Base-by-base conservation (phyloP, 2,797 vertebrate species). In the Esox lucius region DNA sequence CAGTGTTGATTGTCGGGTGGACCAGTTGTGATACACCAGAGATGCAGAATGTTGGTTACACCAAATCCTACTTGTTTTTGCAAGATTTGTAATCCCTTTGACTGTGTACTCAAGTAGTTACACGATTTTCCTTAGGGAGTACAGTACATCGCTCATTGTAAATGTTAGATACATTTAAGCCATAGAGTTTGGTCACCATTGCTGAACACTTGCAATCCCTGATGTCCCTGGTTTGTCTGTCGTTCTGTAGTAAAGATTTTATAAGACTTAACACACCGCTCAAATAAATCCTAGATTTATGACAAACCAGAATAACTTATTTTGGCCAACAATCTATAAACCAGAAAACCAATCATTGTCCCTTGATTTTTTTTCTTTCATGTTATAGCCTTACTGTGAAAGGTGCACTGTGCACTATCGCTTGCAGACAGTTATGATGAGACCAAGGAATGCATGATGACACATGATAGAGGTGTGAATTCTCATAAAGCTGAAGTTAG, bases 161-260 rank as follows among this genome's bases (percentile, higher is more conserved):
- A 70, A 31, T 16, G 17, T 17, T 15, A n/a, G 26, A 13, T 49
- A 26, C 68, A 16, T 70, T 26, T 13, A 28, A 48, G 7, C 42
- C 24, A 16, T 51, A 11, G 68, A 49, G 46, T 49, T 48, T 3
- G 35, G n/a, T 11, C 48, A 28, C 12, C 68, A 70, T 15, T 17
- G 42, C 70, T 28, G 68, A 48, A 70, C 15, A 51, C 17, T 26
- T 15, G 51, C 51, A 61, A 12, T 33, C 12, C 19, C 5, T 33
- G 31, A 16, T 59, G 70, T 19, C 24, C 13, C 0, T 53, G 17
- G 51, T 53, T 39, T 53, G 26, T 49, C 70, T 59, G 33, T 28
- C 17, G 51, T 17, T 83, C 68, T 86, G 87, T 90, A 91, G 92
- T 95, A 94, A 95, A 95, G 90, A 78, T 85, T 92, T 95, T 93